Evolutionary conservation across 2,797 vertebrate genomes (phyloP).

Genomic region (Epinephelus malabaricus): DNA sequence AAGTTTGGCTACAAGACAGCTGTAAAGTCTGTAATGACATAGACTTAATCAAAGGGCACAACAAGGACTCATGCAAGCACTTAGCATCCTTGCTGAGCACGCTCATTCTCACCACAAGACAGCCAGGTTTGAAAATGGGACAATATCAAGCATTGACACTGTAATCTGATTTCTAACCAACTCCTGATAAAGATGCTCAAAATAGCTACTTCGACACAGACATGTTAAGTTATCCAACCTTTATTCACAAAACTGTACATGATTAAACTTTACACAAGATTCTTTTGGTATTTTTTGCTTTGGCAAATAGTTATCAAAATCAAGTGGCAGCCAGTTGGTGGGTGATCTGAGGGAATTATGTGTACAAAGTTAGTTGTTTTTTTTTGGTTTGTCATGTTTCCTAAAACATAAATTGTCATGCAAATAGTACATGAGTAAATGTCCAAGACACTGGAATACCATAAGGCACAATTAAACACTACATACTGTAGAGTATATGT

Average conservation of each 20-base stretch:
- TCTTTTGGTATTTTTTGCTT: constrained; percentile 52
- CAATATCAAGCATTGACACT: not conserved
- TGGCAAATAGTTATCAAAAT: constrained; percentile 43
- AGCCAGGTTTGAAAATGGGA: not conserved
- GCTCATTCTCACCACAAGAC: not conserved
- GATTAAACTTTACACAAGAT: constrained; percentile 42
- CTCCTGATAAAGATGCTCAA: not conserved
- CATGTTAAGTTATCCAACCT: constrained; percentile 27
- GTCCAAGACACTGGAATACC: constrained; percentile 26
- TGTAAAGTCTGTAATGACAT: constrained; percentile 15
- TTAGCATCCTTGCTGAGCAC: not conserved
- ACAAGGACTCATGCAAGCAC: not conserved
- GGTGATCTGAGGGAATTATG: not conserved
- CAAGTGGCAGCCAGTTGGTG: not conserved
- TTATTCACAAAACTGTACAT: constrained; percentile 70
- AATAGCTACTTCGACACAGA: not conserved
- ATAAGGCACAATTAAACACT: constrained; percentile 56
- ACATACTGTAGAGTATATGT: constrained; percentile 5
- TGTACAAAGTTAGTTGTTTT: not conserved
- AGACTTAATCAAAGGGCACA: constrained; percentile 19
- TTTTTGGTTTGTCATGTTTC: constrained; percentile 18
- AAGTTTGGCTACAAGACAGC: not conserved
- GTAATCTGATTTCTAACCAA: not conserved
- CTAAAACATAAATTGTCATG: constrained; percentile 35
- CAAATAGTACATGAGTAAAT: constrained; percentile 43